Conservation (phyloP, 2,888 invertebrate genomes). For the Microdon myrmicae region DNA sequence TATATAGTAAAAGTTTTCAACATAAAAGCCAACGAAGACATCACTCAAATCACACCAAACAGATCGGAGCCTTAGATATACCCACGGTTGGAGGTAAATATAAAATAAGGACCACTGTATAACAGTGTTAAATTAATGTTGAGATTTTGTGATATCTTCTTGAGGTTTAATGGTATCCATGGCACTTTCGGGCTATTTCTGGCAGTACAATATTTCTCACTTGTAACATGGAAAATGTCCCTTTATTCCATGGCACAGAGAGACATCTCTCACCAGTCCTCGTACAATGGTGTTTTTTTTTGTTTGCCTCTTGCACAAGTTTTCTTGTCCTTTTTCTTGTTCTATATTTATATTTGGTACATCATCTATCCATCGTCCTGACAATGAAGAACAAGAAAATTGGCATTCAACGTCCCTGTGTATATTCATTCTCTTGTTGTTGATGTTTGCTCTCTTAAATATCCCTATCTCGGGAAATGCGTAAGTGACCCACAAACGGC, state of each 20-base stretch:
- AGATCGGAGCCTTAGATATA: too few species aligned
- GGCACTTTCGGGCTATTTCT: too few species aligned
- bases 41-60: too few species aligned
- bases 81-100: too few species aligned
- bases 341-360: conserved; percentile 16
- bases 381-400: conserved; percentile 13
- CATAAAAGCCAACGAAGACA: too few species aligned
- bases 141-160: conserved; percentile 10
- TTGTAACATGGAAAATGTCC: conserved; percentile 16
- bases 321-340: neutral
- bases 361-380: conserved; percentile 9
- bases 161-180: too few species aligned
- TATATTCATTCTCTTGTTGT: neutral
- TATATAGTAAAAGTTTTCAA: too few species aligned
- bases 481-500: too few species aligned
- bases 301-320: too few species aligned
- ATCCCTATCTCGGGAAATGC: too few species aligned
- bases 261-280: conserved; percentile 24
- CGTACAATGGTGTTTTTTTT: conserved; percentile 25
- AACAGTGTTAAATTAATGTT: neutral
- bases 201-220: neutral
- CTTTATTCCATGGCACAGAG: neutral
- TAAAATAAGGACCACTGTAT: too few species aligned
- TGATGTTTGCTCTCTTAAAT: conserved; percentile 3
- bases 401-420: conserved; percentile 19